These are phyloP conservation scores for Tetanocera ferruginea DNA, from an alignment of 2,888 invertebrate genomes.

Conservation along the genomic window DNA sequence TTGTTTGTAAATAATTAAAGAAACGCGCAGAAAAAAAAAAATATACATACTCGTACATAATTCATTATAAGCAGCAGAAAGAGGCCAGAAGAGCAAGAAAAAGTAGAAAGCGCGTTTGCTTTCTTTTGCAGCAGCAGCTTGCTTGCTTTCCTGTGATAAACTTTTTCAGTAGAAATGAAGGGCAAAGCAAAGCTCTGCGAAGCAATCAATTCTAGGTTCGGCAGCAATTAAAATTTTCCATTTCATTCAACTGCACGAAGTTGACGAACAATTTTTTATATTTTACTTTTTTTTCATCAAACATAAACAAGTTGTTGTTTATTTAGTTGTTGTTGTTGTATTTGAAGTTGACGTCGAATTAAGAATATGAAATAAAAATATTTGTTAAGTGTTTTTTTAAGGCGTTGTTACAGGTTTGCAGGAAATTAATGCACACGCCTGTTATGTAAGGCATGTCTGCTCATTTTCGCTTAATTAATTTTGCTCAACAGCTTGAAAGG, in stretches of 20 bases:
- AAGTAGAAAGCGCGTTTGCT: not conserved
- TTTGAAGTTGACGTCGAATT: not conserved
- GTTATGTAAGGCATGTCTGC: too few species aligned
- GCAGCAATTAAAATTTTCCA: slow-evolving; percentile 67
- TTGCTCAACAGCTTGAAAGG: too few species aligned
- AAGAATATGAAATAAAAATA: not conserved
- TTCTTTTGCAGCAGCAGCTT: too few species aligned
- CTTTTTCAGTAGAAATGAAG: not conserved
- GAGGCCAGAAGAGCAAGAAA: not conserved
- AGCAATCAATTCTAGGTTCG: slow-evolving; percentile 23
- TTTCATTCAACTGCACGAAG: slow-evolving; percentile 64
- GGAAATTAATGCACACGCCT: too few species aligned
- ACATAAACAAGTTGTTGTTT: not conserved
- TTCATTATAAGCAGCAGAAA: slow-evolving; percentile 10
- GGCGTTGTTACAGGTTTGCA: too few species aligned
- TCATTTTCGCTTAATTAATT: too few species aligned
- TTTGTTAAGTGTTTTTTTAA: not conserved
- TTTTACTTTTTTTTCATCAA: not conserved
- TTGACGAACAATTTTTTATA: slow-evolving; percentile 22
- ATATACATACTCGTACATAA: slow-evolving; percentile 17
- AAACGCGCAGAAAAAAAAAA: slow-evolving; percentile 1
- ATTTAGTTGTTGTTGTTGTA: not conserved
- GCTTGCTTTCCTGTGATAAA: not conserved
- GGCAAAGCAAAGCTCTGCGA: not conserved
- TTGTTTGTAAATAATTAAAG: slow-evolving; percentile 36